Evolutionary conservation across 2,797 vertebrate genomes (phyloP).

Genomic region (Cacajao melanocephalus): DNA sequence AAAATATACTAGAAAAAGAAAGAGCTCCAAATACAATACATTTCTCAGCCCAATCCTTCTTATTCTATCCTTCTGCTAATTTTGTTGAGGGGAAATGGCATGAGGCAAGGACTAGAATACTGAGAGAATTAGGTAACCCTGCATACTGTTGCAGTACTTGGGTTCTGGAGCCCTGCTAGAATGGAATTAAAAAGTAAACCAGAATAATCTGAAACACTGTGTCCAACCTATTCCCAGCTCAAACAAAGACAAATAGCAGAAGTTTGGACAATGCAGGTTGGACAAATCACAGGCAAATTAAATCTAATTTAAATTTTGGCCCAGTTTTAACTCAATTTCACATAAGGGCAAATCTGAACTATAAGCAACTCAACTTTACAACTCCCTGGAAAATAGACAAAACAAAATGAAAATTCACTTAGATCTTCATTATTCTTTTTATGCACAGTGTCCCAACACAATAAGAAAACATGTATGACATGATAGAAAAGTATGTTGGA

Average conservation of each 20-base stretch:
- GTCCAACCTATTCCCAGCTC: neutral
- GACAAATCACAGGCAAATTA: neutral
- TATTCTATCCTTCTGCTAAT: neutral
- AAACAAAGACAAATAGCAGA: neutral
- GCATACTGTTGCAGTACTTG: neutral
- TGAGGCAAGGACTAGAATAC: neutral
- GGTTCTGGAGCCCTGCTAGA: neutral
- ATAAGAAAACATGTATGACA: neutral
- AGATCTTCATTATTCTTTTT: neutral
- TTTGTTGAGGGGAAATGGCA: neutral
- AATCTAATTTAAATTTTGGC: neutral
- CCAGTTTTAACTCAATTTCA: neutral
- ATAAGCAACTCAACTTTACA: neutral
- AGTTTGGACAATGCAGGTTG: neutral
- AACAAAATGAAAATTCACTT: neutral
- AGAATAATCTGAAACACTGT: neutral
- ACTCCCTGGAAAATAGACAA: neutral
- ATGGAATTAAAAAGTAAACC: neutral
- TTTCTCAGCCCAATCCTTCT: neutral
- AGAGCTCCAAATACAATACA: neutral
- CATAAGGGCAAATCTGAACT: neutral
- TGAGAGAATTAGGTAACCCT: neutral
- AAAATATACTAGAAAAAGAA: neutral
- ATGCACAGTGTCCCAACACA: neutral
- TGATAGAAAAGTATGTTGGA: neutral